Percentiles rank a stretch among this genome's conserved stretches.
Conservation (phyloP, 35 echinoderm and acorn worm species). For the Holothuria glaberrima region DNA sequence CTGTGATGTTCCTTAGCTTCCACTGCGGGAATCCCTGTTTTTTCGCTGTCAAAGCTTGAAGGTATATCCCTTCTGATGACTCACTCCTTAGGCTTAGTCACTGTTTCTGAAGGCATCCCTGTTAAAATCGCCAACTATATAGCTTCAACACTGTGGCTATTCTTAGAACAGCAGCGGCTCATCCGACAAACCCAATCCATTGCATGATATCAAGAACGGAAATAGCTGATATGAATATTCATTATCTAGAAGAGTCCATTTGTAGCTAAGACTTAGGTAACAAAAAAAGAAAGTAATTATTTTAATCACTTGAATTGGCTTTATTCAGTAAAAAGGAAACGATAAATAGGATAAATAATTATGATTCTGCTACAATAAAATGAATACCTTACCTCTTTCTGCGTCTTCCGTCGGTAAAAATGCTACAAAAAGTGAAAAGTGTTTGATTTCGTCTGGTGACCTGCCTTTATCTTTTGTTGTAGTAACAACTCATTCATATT, state of each 20-base stretch:
- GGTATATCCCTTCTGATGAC: conserved; percentile 50
- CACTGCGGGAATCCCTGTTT: conserved; percentile 58
- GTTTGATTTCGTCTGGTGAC: neutral
- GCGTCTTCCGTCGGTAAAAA: neutral
- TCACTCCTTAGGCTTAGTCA: conserved; percentile 44
- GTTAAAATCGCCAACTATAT: conserved; percentile 5
- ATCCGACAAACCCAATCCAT: too few relatives aligned
- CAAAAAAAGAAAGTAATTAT: neutral
- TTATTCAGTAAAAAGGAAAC: neutral
- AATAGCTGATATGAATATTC: conserved; percentile 47
- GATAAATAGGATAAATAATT: neutral
- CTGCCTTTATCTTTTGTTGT: neutral
- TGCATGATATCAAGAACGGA: too few relatives aligned
- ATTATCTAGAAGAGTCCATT: neutral
- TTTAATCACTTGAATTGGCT: neutral
- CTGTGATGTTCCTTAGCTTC: neutral
- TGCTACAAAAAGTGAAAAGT: neutral
- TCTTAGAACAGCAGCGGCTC: conserved; percentile 16
- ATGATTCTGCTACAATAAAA: neutral
- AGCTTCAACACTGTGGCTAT: neutral
- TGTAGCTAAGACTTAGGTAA: neutral
- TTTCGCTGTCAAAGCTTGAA: conserved; percentile 43
- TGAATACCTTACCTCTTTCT: neutral
- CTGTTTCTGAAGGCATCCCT: conserved; percentile 32
- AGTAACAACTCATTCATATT: conserved; percentile 18